A percentile compares a stretch with the other conserved stretches of the same genome.
These are phyloP conservation scores for Buphagus erythrorhynchus DNA, from an alignment of 2,797 vertebrate genomes.

Conservation along the genomic window DNA sequence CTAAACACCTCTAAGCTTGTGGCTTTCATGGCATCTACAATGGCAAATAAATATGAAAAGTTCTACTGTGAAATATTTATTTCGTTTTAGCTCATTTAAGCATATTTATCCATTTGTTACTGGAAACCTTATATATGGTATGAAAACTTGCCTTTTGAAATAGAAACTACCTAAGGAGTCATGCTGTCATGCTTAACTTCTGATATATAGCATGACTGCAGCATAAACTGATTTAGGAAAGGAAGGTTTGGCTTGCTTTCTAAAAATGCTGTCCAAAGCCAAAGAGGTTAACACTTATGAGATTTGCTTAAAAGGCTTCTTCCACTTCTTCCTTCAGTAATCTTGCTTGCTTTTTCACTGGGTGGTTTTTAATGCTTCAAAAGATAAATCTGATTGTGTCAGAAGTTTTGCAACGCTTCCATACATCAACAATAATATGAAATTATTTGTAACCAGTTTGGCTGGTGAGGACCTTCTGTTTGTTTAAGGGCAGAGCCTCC, in stretches of 20 bases:
- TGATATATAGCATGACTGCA: conserved; percentile 30
- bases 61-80: conserved; percentile 9
- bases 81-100: neutral
- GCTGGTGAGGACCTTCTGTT: rapidly evolving
- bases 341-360: neutral
- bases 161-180: neutral
- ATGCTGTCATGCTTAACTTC: conserved; percentile 17
- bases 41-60: neutral
- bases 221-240: conserved; percentile 29
- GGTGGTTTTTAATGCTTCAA: neutral
- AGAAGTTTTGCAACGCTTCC: neutral
- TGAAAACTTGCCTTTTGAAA: conserved; percentile 27
- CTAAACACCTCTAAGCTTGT: neutral
- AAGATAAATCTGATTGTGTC: neutral
- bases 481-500: neutral
- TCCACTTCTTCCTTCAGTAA: neutral
- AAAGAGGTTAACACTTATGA: conserved; percentile 28
- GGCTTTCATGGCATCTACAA: neutral
- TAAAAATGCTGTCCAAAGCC: conserved; percentile 25
- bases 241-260: conserved; percentile 17
- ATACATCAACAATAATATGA: neutral
- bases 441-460: neutral
- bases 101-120: neutral
- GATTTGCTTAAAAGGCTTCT: conserved; percentile 38
- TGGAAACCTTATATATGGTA: neutral